Evolutionary conservation across 2,113 vertebrate species (phyloP).

Genomic region (Triplophysa rosa): DNA sequence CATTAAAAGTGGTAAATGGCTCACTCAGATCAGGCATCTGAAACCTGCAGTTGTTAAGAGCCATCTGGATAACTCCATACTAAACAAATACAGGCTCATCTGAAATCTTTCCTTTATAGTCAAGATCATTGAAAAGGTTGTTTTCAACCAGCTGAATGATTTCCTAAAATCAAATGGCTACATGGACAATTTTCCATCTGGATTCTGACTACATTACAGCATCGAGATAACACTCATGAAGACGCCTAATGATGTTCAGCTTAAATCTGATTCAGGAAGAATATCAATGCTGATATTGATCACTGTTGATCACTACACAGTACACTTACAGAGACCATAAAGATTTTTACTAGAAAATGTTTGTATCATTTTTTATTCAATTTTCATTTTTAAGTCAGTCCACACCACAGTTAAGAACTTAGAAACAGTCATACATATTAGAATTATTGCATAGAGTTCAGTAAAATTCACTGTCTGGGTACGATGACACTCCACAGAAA

Average conservation of each 20-base stretch:
- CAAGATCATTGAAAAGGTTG: background rate
- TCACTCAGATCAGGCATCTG: too few species aligned
- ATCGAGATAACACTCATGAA: background rate
- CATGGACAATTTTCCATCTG: background rate
- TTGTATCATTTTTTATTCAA: too few species aligned
- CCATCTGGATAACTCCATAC: too few species aligned
- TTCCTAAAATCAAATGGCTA: background rate
- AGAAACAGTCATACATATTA: too few species aligned
- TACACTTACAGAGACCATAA: too few species aligned
- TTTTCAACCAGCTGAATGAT: background rate
- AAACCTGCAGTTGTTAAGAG: too few species aligned
- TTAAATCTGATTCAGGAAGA: background rate
- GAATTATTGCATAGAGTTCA: background rate
- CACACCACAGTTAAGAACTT: background rate
- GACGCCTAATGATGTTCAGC: background rate
- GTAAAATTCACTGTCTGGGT: background rate
- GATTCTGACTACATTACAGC: background rate
- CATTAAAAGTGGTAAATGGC: too few species aligned
- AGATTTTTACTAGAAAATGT: too few species aligned
- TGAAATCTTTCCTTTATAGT: too few species aligned
- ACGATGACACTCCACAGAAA: background rate
- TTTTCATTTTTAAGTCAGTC: background rate
- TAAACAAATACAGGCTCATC: too few species aligned
- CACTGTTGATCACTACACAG: background rate
- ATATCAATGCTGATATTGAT: background rate